phyloP scores from a whole-genome alignment of 30 jellyfish, hydroid and myxozoan species.

The Calvadosia cruxmelitensis region DNA sequence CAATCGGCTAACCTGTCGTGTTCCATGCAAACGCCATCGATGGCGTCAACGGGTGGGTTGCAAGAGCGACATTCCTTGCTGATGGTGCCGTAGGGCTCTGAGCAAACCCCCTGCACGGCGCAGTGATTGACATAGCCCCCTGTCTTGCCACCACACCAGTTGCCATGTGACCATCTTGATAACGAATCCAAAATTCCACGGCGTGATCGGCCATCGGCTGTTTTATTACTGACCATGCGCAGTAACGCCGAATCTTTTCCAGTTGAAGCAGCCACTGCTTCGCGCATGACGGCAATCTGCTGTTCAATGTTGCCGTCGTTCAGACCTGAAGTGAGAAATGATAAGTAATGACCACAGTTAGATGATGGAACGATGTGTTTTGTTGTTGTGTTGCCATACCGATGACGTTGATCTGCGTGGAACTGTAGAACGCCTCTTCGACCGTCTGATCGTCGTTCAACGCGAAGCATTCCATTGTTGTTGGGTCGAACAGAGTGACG shows the following conservation, averaged over 20 bases:
- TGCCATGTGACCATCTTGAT: slow-evolving; percentile 62
- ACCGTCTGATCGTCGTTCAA: slow-evolving; percentile 17
- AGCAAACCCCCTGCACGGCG: slow-evolving; percentile 28
- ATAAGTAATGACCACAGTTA: too few species aligned
- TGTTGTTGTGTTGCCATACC: too few species aligned
- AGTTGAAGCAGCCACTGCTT: too few species aligned
- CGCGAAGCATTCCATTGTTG: slow-evolving; percentile 22
- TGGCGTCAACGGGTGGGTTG: slow-evolving; percentile 32
- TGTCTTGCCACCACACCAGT: slow-evolving; percentile 69
- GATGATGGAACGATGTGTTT: too few species aligned
- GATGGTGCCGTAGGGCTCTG: slow-evolving; percentile 32
- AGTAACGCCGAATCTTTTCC: too few species aligned
- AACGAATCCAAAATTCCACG: slow-evolving; percentile 30
- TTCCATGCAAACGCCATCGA: slow-evolving; percentile 57
- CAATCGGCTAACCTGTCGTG: slow-evolving; percentile 39
- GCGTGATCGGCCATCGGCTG: slow-evolving; percentile 19
- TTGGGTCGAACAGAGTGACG: slow-evolving; percentile 14
- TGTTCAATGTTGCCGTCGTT: too few species aligned
- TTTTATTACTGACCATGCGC: too few species aligned
- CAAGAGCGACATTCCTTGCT: slow-evolving; percentile 32
- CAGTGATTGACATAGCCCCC: slow-evolving; percentile 63
- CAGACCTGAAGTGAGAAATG: too few species aligned
- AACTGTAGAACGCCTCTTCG: slow-evolving; percentile 24
- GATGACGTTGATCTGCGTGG: slow-evolving; percentile 17
- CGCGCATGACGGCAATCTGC: too few species aligned